Evolutionary conservation across 2,888 invertebrate species (phyloP).

Genomic region (Lobophora halterata): DNA sequence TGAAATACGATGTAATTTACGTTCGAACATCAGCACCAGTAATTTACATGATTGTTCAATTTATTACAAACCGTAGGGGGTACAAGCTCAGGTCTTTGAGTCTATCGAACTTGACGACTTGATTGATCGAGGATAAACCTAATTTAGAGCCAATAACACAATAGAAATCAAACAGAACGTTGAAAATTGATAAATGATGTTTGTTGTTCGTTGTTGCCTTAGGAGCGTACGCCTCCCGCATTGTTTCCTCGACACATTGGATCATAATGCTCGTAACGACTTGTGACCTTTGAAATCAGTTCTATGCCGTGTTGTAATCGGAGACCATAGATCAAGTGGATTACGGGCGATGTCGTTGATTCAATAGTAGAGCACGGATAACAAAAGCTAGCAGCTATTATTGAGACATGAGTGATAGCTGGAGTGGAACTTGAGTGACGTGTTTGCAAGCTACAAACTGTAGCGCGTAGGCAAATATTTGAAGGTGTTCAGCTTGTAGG

Average conservation of each 20-base stretch:
- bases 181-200: conserved; percentile 37
- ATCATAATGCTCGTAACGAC: conserved; percentile 26
- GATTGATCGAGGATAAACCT: conserved; percentile 28
- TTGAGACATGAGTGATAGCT: conserved; percentile 24
- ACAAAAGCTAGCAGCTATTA: conserved; percentile 21
- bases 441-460: conserved; percentile 7
- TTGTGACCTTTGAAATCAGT: conserved; percentile 31
- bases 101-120: conserved; percentile 14
- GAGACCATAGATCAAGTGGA: conserved; percentile 28
- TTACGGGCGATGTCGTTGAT: conserved; percentile 20
- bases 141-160: conserved; percentile 23
- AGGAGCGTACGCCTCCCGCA: conserved; percentile 18
- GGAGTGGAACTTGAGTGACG: too few relatives aligned
- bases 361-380: conserved; percentile 21
- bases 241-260: conserved; percentile 27
- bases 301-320: conserved; percentile 27
- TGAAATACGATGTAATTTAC: too few relatives aligned
- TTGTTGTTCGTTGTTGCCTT: too few relatives aligned
- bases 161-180: conserved; percentile 33
- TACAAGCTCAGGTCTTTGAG: background rate
- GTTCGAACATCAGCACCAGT: background rate
- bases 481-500: conserved; percentile 9
- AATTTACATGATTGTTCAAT: conserved; percentile 2
- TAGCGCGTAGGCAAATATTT: background rate
- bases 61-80: conserved; percentile 1